Conservation (phyloP, 2,797 vertebrate species). For the Pogonophryne albipinna region DNA sequence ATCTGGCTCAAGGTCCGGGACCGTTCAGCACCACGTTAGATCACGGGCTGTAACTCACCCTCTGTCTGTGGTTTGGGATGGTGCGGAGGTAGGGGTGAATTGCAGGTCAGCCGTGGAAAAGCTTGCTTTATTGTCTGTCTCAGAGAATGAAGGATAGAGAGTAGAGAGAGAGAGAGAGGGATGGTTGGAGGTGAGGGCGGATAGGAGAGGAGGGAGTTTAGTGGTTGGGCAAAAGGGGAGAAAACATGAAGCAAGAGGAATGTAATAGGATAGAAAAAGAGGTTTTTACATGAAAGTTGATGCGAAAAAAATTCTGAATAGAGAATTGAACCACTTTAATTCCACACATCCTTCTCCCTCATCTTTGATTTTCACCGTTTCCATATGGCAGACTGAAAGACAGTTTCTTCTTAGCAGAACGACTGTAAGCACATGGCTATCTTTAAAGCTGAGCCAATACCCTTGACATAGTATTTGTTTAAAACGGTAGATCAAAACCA, state of each 20-base stretch:
- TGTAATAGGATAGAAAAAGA: background rate
- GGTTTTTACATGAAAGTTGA: slow-evolving; percentile 30
- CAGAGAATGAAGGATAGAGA: slow-evolving; percentile 68
- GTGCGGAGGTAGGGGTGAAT: slow-evolving; percentile 80
- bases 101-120: slow-evolving; percentile 81
- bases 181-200: slow-evolving; percentile 43
- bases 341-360: slow-evolving; percentile 27
- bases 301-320: slow-evolving; percentile 11
- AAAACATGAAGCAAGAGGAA: slow-evolving; percentile 23
- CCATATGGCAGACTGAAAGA: slow-evolving; percentile 45
- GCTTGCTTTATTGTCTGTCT: slow-evolving; percentile 76
- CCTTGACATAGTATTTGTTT: slow-evolving; percentile 42
- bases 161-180: slow-evolving; percentile 44
- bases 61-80: slow-evolving; percentile 73
- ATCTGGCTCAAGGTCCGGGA: slow-evolving; percentile 57
- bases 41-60: slow-evolving; percentile 76
- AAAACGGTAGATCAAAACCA: slow-evolving; percentile 58
- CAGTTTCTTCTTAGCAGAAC: slow-evolving; percentile 29
- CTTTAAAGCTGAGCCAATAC: slow-evolving; percentile 57
- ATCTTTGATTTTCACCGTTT: slow-evolving; percentile 55
- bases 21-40: slow-evolving; percentile 49
- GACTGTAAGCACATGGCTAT: slow-evolving; percentile 37
- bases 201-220: slow-evolving; percentile 26
- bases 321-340: slow-evolving; percentile 35
- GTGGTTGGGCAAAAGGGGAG: slow-evolving; percentile 30